phyloP scores from a whole-genome alignment of 2,797 vertebrate species.

The Aeoliscus strigatus region DNA sequence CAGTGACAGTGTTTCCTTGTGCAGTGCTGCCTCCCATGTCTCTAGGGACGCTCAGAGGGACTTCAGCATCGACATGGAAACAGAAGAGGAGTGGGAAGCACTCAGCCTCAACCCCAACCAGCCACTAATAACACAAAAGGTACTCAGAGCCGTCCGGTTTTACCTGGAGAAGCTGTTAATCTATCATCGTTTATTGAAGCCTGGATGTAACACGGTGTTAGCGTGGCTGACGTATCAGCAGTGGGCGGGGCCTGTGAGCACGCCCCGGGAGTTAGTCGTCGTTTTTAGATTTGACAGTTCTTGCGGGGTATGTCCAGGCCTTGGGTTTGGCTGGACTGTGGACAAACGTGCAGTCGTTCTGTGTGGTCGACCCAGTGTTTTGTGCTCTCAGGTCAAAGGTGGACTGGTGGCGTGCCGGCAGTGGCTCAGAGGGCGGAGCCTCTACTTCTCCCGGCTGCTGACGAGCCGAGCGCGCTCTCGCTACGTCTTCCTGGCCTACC shows the following conservation, averaged over 20 bases:
- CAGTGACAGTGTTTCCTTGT: no score
- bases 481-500: slow-evolving; percentile 82
- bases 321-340: no score
- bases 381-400: slow-evolving; percentile 75
- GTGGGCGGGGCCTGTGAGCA: no score
- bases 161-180: no score
- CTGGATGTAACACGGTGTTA: no score
- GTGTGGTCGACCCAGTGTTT: no score
- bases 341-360: no score
- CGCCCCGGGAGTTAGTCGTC: no score
- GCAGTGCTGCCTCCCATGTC: slow-evolving; percentile 59
- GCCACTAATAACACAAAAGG: slow-evolving; percentile 79
- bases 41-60: slow-evolving; percentile 74
- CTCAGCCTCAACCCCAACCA: slow-evolving; percentile 81
- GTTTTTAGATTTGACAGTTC: no score
- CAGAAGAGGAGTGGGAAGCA: slow-evolving; percentile 83
- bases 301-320: no score
- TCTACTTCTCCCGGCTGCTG: slow-evolving; percentile 86
- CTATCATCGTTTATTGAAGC: no score
- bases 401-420: slow-evolving; percentile 74
- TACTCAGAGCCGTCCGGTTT: slow-evolving; percentile 51
- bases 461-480: slow-evolving; percentile 81
- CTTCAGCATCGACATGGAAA: slow-evolving; percentile 81
- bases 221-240: no score
- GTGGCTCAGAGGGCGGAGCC: slow-evolving; percentile 83